Evolutionary conservation across 2,888 invertebrate species (phyloP).

Genomic region (Eucriotettix oculatus): DNA sequence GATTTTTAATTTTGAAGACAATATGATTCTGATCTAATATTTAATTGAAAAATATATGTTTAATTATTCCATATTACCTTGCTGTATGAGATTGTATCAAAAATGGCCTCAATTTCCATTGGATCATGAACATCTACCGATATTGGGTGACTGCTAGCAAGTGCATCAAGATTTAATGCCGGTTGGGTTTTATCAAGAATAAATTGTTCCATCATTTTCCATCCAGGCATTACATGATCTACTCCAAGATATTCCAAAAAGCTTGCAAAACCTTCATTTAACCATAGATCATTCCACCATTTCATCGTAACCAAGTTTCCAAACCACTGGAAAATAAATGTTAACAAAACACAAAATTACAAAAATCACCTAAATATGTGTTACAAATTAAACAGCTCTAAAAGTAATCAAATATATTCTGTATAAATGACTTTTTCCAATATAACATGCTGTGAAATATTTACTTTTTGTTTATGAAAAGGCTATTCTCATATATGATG

Average conservation of each 20-base stretch:
- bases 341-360: no score
- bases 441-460: no score
- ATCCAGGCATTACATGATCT: constrained; percentile 40
- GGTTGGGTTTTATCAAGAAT: constrained; percentile 49
- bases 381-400: no score
- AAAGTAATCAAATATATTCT: no score
- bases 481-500: no score
- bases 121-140: constrained; percentile 50
- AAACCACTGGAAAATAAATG: constrained; percentile 43
- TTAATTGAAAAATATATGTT: not conserved
- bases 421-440: no score
- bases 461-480: no score
- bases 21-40: not conserved
- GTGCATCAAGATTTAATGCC: constrained; percentile 47
- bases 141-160: constrained; percentile 54
- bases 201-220: constrained; percentile 56
- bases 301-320: constrained; percentile 86
- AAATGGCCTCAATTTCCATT: constrained; percentile 51
- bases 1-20: no score
- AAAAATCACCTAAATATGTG: no score
- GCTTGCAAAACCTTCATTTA: constrained; percentile 76
- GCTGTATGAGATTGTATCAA: constrained; percentile 58
- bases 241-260: constrained; percentile 64
- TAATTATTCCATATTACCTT: constrained; percentile 31
- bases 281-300: constrained; percentile 88